Conservation (phyloP, 1,140 invertebrate species). For the Oedothorax gibbosus region DNA sequence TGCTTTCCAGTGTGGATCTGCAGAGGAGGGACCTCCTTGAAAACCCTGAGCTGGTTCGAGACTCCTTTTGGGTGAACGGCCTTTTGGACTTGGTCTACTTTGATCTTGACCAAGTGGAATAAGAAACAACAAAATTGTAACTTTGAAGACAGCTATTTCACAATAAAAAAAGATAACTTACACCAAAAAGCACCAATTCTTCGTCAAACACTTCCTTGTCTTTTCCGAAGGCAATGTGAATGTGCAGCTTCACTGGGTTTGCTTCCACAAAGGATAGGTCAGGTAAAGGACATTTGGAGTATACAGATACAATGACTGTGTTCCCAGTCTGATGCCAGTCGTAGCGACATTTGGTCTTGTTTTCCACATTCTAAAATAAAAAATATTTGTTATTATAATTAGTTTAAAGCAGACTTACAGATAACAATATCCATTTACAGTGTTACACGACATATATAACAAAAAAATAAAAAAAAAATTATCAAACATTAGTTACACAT, state of each 20-base stretch:
- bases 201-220: conserved; percentile 81
- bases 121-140: too few species aligned
- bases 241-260: conserved; percentile 85
- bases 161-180: conserved; percentile 71
- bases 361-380: conserved; percentile 69
- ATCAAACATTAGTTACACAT: not conserved
- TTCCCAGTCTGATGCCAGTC: conserved; percentile 93
- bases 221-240: conserved; percentile 83
- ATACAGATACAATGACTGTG: conserved; percentile 86
- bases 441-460: too few species aligned
- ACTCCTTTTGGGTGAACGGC: too few species aligned
- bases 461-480: not conserved
- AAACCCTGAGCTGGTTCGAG: too few species aligned
- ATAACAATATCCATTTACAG: too few species aligned
- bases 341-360: conserved; percentile 82
- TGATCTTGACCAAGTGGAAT: too few species aligned
- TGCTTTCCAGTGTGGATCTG: too few species aligned
- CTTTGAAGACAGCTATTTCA: too few species aligned
- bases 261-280: conserved; percentile 80
- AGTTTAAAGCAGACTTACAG: too few species aligned
- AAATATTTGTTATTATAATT: not conserved
- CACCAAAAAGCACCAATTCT: conserved; percentile 86
- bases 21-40: too few species aligned
- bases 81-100: too few species aligned
- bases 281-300: conserved; percentile 90